Evolutionary conservation across 2,888 invertebrate genomes (phyloP).

Genomic region (Caradrina kadenii): DNA sequence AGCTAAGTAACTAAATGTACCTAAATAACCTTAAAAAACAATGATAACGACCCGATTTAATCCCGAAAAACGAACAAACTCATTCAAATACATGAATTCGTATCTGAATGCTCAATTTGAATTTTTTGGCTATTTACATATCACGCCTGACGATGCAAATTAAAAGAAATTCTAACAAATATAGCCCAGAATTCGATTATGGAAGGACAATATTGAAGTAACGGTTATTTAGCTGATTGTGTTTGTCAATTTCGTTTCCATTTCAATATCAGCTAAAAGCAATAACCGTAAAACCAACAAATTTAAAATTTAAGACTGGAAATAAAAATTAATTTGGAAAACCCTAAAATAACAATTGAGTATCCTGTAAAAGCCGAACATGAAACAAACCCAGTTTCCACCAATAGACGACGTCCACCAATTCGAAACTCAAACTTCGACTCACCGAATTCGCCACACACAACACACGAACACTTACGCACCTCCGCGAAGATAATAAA

Average conservation of each 20-base stretch:
- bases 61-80: conserved; percentile 38
- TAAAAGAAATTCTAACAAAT: conserved; percentile 40
- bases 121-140: conserved; percentile 55
- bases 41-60: conserved; percentile 22
- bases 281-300: conserved; percentile 6
- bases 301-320: neutral
- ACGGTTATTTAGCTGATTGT: conserved; percentile 20
- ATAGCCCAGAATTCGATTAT: conserved; percentile 31
- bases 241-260: conserved; percentile 16
- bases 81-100: conserved; percentile 61
- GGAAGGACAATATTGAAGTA: conserved; percentile 37
- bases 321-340: neutral
- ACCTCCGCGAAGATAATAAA: conserved; percentile 49
- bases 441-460: conserved; percentile 67
- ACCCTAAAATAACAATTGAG: conserved; percentile 36
- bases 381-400: conserved; percentile 49
- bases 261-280: neutral
- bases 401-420: conserved; percentile 39
- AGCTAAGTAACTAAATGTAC: neutral
- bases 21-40: conserved; percentile 27
- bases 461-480: conserved; percentile 64
- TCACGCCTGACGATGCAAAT: conserved; percentile 31
- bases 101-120: conserved; percentile 53
- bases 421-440: conserved; percentile 61
- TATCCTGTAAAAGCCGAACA: conserved; percentile 29